Evolutionary conservation across 2,113 vertebrate genomes (phyloP), one percentile per base, ranked within the genome.

Genomic region (Neotoma lepida): DNA sequence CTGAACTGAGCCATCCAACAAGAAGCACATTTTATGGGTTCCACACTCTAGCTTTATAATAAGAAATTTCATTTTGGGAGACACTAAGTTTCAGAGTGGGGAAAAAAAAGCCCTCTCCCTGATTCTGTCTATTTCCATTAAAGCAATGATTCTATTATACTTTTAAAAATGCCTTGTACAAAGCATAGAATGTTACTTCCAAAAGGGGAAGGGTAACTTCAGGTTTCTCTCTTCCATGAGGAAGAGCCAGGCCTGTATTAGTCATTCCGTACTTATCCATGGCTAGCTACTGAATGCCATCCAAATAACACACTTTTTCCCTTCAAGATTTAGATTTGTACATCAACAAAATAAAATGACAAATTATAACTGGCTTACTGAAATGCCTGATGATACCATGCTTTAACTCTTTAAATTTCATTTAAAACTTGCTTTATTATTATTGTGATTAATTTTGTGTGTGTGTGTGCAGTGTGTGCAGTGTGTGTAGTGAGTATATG

Each of bases 161-260:
- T 74, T 88, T 12, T 0, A 58, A 92, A 81, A 87, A 88, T 84
- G 51, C 6, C 4, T 94, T 86, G 95, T 96, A 10, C 94, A 97
- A 64, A 61, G 64, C 28, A 86, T 4, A 41, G 13, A 61, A 74
- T 0, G 35, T 12, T 10, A 39, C 39, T 1, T 81, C 35, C 61
- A 0, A 82, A 33, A 66, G 70, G 3, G 35, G 90, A 49, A 74
- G 28, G 61, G 58, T 41, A 78, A 87, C 94, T 14, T 0, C 2
- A 81, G 39, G 64, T 80, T 89, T 51, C 4, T 87, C 14, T 93
- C 44, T 54, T 24, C 41, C 18, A 35, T 13, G 33, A 28, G n/a
- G 39, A 89, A 70, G 76, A 56, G 35, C 15, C 74, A 84, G 28
- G 3, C 33, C 39, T 81, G 6, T 64, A 4, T 39, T 73, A 74